Evolutionary conservation across 2,797 vertebrate genomes (phyloP).

Genomic region (Protonibea diacanthus): DNA sequence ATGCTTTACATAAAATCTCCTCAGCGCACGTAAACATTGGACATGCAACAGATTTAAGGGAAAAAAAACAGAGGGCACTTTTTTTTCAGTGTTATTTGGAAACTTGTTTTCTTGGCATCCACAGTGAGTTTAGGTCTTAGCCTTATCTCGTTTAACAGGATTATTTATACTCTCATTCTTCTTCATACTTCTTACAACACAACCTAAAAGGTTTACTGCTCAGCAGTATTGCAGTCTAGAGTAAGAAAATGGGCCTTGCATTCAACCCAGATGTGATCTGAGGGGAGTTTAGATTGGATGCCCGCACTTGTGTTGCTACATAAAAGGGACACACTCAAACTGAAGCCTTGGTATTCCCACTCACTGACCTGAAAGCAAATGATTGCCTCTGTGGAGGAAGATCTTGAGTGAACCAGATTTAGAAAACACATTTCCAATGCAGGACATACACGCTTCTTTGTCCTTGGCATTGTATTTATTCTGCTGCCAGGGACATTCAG

Average conservation of each 20-base stretch:
- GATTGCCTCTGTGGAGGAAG: conserved; percentile 53
- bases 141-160: not conserved
- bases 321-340: conserved; percentile 50
- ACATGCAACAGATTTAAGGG: conserved; percentile 8
- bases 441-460: conserved; percentile 22
- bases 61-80: not conserved
- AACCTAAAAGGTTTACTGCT: conserved; percentile 22
- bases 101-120: conserved; percentile 2
- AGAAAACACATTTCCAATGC: conserved; percentile 50
- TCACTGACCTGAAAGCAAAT: conserved; percentile 79
- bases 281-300: conserved; percentile 27
- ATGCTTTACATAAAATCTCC: conserved; percentile 46
- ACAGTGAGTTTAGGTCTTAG: not conserved
- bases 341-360: conserved; percentile 54
- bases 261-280: conserved; percentile 58
- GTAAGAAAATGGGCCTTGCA: conserved; percentile 24
- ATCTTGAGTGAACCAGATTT: conserved; percentile 52
- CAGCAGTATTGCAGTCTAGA: conserved; percentile 60
- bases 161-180: not conserved
- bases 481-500: conserved; percentile 50
- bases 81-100: not conserved
- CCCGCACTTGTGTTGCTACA: conserved; percentile 39
- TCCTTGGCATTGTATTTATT: conserved; percentile 45
- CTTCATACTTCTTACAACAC: conserved; percentile 23
- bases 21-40: conserved; percentile 9